Evolutionary conservation across 2,888 invertebrate genomes (phyloP).

Genomic region (Bhutanitis thaidina): DNA sequence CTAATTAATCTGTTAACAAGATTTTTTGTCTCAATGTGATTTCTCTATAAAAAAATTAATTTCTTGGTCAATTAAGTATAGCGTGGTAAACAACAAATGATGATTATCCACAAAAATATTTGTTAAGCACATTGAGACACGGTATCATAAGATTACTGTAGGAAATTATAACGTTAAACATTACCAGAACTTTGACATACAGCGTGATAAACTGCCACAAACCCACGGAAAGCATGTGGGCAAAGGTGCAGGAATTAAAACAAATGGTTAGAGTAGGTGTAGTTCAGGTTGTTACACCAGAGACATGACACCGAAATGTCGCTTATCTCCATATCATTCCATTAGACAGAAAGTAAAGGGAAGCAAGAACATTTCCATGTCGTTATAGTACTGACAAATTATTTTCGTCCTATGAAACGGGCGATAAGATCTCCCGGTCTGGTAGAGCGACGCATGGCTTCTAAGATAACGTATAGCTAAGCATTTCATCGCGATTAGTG

Average conservation of each 20-base stretch:
- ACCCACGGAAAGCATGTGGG: conserved; percentile 1
- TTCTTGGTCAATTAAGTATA: no score
- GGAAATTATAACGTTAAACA: conserved; percentile 8
- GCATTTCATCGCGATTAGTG: conserved; percentile 1
- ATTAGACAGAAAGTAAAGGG: conserved; percentile 1
- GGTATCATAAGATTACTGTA: conserved; percentile 7
- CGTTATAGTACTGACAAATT: conserved; percentile 12
- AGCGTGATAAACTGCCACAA: neutral
- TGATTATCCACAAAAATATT: neutral
- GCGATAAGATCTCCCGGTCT: conserved; percentile 9
- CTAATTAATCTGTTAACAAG: no score
- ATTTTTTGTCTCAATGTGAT: no score
- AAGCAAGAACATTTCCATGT: conserved; percentile 11
- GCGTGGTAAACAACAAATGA: no score
- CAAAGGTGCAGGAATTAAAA: conserved; percentile 7
- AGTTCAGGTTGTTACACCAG: conserved; percentile 1
- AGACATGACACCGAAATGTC: conserved; percentile 6
- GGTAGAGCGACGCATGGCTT: neutral
- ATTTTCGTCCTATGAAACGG: conserved; percentile 12
- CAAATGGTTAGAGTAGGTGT: conserved; percentile 1
- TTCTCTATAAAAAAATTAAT: no score
- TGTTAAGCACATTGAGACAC: conserved; percentile 1
- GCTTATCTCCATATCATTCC: conserved; percentile 14
- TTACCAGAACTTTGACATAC: conserved; percentile 6
- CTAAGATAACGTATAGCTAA: neutral